Evolutionary conservation across 2,797 vertebrate genomes (phyloP).

Genomic region (Simalia tracyae): DNA sequence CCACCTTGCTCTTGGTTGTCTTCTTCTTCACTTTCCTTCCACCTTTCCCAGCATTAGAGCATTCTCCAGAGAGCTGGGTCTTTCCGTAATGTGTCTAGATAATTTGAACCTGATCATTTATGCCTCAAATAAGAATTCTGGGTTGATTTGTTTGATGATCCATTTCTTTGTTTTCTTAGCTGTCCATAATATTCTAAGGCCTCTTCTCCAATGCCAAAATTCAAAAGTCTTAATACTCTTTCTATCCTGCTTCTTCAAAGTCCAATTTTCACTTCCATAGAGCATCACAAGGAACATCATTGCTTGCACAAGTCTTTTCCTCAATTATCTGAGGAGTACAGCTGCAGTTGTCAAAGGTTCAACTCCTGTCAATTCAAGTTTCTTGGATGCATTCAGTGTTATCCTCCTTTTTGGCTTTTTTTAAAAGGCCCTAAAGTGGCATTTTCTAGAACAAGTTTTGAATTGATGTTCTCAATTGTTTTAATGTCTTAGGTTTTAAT

Average conservation of each 20-base stretch:
- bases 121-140: not conserved
- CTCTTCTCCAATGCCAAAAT: not conserved
- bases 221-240: not conserved
- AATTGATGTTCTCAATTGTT: not conserved
- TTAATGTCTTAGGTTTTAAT: not conserved
- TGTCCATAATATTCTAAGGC: not conserved
- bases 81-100: not conserved
- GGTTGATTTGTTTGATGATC: no score
- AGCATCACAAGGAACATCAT: not conserved
- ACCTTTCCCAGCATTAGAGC: not conserved
- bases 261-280: not conserved
- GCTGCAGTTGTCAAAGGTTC: not conserved
- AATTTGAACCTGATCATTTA: not conserved
- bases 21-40: not conserved
- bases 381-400: not conserved
- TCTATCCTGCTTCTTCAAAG: not conserved
- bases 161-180: not conserved
- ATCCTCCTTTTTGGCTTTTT: not conserved
- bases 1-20: not conserved
- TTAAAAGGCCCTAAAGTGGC: not conserved
- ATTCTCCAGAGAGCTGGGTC: not conserved
- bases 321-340: not conserved
- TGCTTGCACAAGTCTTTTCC: not conserved
- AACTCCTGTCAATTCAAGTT: not conserved
- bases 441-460: not conserved